These are phyloP conservation scores for Dolichoris vasculosae DNA, from an alignment of 1,140 invertebrate species.

Conservation along the genomic window DNA sequence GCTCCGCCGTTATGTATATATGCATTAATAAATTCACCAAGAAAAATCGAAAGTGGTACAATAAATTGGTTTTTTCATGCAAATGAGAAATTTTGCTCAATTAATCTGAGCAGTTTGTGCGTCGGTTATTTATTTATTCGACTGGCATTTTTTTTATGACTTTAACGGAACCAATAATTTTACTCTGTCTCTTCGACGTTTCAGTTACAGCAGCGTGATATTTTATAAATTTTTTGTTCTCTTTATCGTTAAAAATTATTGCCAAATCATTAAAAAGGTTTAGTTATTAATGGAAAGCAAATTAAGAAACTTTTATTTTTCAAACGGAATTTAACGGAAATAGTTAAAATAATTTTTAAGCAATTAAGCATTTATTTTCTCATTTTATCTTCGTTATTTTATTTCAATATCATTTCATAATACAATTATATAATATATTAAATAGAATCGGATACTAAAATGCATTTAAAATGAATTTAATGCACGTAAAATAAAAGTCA, in stretches of 20 bases:
- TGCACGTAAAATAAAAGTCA: no score
- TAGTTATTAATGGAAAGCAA: not conserved
- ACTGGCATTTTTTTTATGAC: constrained; percentile 1
- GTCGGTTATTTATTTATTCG: constrained; percentile 32
- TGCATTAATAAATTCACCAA: not conserved
- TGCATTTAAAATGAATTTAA: no score
- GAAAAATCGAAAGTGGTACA: constrained; percentile 13
- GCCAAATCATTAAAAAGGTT: not conserved
- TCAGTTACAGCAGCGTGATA: not conserved
- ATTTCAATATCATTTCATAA: no score
- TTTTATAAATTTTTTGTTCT: constrained; percentile 22
- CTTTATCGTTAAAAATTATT: not conserved
- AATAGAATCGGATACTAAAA: no score
- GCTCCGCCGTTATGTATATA: not conserved
- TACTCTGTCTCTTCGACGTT: constrained; percentile 17
- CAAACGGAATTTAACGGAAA: no score
- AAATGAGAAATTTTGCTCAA: constrained; percentile 30
- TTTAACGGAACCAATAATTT: constrained; percentile 28
- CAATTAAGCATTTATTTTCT: no score
- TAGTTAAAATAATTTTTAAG: not conserved
- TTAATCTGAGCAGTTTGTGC: constrained; percentile 1
- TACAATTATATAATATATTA: no score
- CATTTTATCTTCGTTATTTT: no score
- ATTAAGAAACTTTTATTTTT: no score
- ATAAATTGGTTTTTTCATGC: constrained; percentile 13